Conservation (phyloP, 2,797 vertebrate species). For the Craterocephalus amniculus region DNA sequence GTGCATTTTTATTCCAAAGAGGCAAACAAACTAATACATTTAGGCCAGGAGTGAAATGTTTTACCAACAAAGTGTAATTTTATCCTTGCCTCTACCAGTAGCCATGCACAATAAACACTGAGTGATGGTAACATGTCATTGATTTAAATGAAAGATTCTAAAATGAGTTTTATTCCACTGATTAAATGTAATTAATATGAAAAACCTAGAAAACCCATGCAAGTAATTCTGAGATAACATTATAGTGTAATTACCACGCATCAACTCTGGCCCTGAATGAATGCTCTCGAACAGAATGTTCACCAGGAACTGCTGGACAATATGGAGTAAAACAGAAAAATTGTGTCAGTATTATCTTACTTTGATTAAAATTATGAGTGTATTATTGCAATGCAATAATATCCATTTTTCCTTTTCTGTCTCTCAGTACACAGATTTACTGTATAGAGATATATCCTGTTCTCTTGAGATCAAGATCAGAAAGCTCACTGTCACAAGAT, state of each 20-base stretch:
- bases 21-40: conserved; percentile 57
- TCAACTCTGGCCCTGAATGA: conserved; percentile 56
- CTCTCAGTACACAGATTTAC: no score
- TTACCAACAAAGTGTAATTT: conserved; percentile 45
- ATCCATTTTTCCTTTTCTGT: no score
- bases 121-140: conserved; percentile 34
- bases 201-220: conserved; percentile 21
- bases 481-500: no score
- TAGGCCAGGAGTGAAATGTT: conserved; percentile 55
- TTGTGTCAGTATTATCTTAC: background rate
- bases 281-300: conserved; percentile 70
- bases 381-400: no score
- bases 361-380: no score
- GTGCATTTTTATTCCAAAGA: conserved; percentile 44
- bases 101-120: conserved; percentile 41
- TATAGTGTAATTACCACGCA: conserved; percentile 20
- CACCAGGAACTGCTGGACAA: conserved; percentile 65
- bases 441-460: no score
- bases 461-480: no score
- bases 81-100: conserved; percentile 26
- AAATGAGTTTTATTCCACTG: conserved; percentile 23
- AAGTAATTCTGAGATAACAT: conserved; percentile 15
- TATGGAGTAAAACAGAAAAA: background rate
- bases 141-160: conserved; percentile 28
- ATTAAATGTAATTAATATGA: conserved; percentile 27